Evolutionary conservation across 2,888 invertebrate species (phyloP), one percentile per base, ranked within the genome.

Genomic region (Yponomeuta cagnagella): DNA sequence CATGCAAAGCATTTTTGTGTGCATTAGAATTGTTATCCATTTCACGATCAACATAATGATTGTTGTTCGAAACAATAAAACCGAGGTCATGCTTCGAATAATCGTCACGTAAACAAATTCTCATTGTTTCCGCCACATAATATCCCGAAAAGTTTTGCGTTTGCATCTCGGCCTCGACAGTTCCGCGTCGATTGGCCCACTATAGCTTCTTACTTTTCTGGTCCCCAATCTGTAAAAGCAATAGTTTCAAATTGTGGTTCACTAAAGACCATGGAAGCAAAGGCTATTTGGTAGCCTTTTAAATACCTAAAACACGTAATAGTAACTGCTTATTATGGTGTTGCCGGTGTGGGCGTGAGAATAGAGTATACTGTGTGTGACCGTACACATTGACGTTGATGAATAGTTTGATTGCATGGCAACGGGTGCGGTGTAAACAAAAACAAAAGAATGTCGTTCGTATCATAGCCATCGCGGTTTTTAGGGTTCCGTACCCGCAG

Each of bases 171-270:
- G 68, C 71, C 73, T 69, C 70, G 73, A 71, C 73, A 33, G 71
- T 70, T 72, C 63, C 72, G 68, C 72, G 37, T 70, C 70, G 66
- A 68, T 72, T 71, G 70, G 37, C 65, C 65, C 58, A 70, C 70
- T 70, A 37, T 37, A 2, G 37, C 37, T 43, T 43, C 52, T 12
- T 15, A 15, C 52, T 58, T 15, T 58, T 58, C 15, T 58, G 52
- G 52, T 58, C 15, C 15, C 4, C 52, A 1, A 58, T 15, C 15
- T 1, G 12, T 58, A 15, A 5, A 15, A 58, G 1, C 12, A 15
- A 58, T 15, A 12, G 52, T 15, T 58, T 58, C 1, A 58, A 58
- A 58, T 58, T 12, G 52, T 6, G 52, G 12, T 3, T 15, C 52
- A 58, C 52, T 15, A 58, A 58, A 58, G 15, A 58, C 52, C 8